These are phyloP conservation scores for Trissonchulus latispiculum DNA, from an alignment of 2,888 invertebrate genomes.

Conservation along the genomic window DNA sequence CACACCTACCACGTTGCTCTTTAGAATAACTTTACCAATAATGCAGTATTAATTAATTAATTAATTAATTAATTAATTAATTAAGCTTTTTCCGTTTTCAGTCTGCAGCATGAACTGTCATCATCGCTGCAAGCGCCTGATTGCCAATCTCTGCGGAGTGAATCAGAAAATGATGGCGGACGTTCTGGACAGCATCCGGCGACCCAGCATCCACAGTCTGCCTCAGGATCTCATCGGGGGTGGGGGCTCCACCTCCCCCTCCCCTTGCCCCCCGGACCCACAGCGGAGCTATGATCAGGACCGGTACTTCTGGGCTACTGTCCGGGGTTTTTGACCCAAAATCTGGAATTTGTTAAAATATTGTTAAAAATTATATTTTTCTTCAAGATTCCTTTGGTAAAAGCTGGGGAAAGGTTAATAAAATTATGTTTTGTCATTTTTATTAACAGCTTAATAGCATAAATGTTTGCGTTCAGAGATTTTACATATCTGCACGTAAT, in stretches of 20 bases:
- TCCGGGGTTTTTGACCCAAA: neutral
- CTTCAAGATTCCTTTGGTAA: constrained; percentile 20
- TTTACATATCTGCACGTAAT: too few relatives aligned
- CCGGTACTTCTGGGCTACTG: neutral
- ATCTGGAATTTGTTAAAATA: too few relatives aligned
- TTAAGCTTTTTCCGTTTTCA: constrained; percentile 29
- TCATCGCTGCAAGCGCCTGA: constrained; percentile 92
- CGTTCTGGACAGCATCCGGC: constrained; percentile 66
- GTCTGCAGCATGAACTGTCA: constrained; percentile 91
- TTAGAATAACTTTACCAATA: too few relatives aligned
- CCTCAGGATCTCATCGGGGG: neutral
- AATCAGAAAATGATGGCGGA: constrained; percentile 95
- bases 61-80: too few relatives aligned
- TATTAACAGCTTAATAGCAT: too few relatives aligned
- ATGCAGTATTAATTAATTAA: too few relatives aligned
- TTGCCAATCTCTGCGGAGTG: constrained; percentile 94
- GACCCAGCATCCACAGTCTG: neutral
- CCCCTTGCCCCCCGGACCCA: neutral
- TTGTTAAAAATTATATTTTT: too few relatives aligned
- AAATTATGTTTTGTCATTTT: too few relatives aligned
- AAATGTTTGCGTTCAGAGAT: too few relatives aligned
- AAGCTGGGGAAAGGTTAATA: constrained; percentile 35
- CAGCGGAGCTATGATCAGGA: neutral
- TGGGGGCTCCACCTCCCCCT: neutral
- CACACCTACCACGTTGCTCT: neutral